Percentiles rank a stretch among this genome's conserved stretches.
These are phyloP conservation scores for Digitonthophagus gazella DNA, from an alignment of 2,888 invertebrate species.

Conservation along the genomic window DNA sequence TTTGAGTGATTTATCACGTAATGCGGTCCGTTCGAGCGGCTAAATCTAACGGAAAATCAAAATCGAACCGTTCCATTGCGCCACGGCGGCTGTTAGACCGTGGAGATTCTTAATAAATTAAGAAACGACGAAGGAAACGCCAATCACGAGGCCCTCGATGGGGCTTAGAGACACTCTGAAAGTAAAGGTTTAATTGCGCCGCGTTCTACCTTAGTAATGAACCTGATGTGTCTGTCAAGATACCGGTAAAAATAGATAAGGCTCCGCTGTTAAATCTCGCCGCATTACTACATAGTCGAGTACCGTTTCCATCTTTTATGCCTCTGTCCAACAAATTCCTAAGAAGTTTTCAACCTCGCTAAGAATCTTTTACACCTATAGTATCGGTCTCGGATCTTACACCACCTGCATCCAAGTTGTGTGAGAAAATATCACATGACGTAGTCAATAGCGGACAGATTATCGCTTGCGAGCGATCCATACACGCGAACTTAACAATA, in stretches of 20 bases:
- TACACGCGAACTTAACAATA: not conserved
- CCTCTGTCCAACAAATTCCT: not conserved
- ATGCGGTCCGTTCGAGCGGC: not conserved
- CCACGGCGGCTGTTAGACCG: not conserved
- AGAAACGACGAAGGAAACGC: not conserved
- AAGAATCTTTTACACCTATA: not conserved
- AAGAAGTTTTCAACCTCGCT: not conserved
- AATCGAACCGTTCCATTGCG: not conserved
- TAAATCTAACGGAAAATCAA: not conserved
- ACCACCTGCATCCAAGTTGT: not conserved
- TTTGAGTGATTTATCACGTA: not conserved
- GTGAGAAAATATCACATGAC: too few species aligned
- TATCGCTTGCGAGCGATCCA: too few species aligned
- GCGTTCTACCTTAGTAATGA: not conserved
- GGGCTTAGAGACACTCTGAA: not conserved
- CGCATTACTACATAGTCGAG: not conserved
- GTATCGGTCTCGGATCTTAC: not conserved
- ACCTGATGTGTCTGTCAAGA: not conserved
- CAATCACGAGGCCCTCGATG: not conserved
- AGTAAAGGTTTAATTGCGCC: not conserved
- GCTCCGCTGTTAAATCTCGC: not conserved
- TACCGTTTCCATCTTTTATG: not conserved
- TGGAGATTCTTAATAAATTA: not conserved
- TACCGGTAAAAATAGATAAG: not conserved
- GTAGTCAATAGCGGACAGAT: too few species aligned